Percentiles rank a stretch among this genome's conserved stretches.
These are phyloP conservation scores for Cromileptes altivelis DNA, from an alignment of 2,113 vertebrate genomes.

Conservation along the genomic window DNA sequence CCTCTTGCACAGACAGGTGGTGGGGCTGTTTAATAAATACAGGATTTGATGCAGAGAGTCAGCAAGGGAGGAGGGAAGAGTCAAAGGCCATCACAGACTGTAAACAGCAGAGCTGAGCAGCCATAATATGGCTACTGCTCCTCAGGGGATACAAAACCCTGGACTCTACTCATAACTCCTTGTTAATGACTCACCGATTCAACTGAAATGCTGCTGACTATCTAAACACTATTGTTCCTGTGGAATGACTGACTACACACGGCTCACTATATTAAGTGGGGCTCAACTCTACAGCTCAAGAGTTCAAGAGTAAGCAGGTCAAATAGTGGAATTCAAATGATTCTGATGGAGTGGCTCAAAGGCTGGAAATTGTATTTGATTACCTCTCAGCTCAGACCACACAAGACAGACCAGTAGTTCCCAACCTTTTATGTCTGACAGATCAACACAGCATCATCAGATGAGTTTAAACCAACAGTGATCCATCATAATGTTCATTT, in stretches of 20 bases:
- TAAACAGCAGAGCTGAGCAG: conserved; percentile 74
- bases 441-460: too few relatives aligned
- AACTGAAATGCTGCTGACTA: conserved; percentile 9
- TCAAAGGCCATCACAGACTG: conserved; percentile 69
- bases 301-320: not conserved
- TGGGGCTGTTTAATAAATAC: conserved; percentile 80
- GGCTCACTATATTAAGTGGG: conserved; percentile 20
- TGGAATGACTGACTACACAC: conserved; percentile 33
- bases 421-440: not conserved
- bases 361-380: not conserved
- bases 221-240: conserved; percentile 32
- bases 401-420: not conserved
- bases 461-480: too few relatives aligned
- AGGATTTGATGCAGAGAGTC: conserved; percentile 68
- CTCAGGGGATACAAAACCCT: conserved; percentile 32
- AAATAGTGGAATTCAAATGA: not conserved
- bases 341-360: not conserved
- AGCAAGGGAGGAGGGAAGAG: conserved; percentile 28
- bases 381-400: not conserved
- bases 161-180: conserved; percentile 51
- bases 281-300: not conserved
- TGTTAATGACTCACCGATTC: conserved; percentile 65
- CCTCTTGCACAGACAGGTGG: conserved; percentile 74
- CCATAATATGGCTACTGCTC: conserved; percentile 73
- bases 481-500: too few relatives aligned